Evolutionary conservation across 2,797 vertebrate species (phyloP).

Genomic region (Phrynocephalus vlangalii): DNA sequence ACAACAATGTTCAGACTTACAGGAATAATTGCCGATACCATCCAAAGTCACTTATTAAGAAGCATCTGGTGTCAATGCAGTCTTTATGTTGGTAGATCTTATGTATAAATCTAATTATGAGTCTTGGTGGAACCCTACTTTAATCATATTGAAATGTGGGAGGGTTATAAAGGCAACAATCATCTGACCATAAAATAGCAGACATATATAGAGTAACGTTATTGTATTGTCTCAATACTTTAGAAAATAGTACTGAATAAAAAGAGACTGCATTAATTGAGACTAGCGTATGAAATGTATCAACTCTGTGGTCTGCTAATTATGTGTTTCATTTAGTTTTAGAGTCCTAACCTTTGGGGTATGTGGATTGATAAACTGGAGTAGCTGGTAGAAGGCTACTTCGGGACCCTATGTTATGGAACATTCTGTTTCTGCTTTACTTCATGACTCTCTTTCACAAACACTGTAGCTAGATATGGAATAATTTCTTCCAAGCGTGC

Average conservation of each 20-base stretch:
- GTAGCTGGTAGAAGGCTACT: not conserved
- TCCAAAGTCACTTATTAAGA: not conserved
- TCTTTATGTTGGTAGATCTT: not conserved
- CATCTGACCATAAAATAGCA: not conserved
- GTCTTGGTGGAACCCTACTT: not conserved
- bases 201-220: not conserved
- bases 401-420: too few species aligned
- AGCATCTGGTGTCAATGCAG: not conserved
- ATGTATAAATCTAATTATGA: not conserved
- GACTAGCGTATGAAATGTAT: not conserved
- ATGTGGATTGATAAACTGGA: not conserved
- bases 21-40: too few species aligned
- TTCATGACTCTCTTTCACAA: constrained; percentile 3
- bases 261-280: not conserved
- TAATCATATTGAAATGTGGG: not conserved
- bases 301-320: not conserved
- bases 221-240: not conserved
- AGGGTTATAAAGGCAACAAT: not conserved
- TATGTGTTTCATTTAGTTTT: not conserved
- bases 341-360: not conserved
- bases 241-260: constrained; percentile 11
- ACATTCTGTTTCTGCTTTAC: not conserved
- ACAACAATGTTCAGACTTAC: too few species aligned
- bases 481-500: not conserved
- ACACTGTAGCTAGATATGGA: not conserved